A percentile compares a stretch with the other conserved stretches of the same genome.
These are phyloP conservation scores for Hexactinellida sp. DNA, from an alignment of 37 sponge, comb jelly and placozoan genomes.

Conservation along the genomic window DNA sequence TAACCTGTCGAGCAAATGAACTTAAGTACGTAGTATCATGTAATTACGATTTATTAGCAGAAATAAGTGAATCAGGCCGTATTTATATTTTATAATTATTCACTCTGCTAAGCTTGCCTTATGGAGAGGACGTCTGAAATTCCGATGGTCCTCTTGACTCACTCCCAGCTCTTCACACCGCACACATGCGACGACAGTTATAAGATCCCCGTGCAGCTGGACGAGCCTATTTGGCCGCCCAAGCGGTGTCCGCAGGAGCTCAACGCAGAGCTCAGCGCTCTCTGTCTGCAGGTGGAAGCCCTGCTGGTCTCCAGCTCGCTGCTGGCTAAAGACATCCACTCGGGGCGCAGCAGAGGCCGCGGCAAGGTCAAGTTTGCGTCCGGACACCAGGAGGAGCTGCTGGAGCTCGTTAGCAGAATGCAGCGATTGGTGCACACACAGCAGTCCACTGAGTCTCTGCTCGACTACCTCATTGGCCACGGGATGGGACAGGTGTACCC, in stretches of 20 bases:
- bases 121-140: neutral
- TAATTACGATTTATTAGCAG: too few species aligned
- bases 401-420: neutral
- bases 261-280: constrained; percentile 41
- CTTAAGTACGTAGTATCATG: too few species aligned
- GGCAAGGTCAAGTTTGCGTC: neutral
- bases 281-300: constrained; percentile 55
- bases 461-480: neutral
- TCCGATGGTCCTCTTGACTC: neutral
- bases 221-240: constrained; percentile 53
- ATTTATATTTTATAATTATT: neutral
- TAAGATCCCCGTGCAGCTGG: constrained; percentile 24
- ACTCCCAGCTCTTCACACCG: neutral
- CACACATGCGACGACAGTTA: neutral
- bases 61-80: neutral
- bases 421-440: neutral
- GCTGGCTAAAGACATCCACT: neutral
- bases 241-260: constrained; percentile 29
- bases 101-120: neutral
- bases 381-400: neutral
- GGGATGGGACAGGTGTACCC: neutral
- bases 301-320: constrained; percentile 20
- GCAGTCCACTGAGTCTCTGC: neutral
- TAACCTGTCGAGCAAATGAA: too few species aligned
- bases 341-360: neutral